Evolutionary conservation across 2,797 vertebrate species (phyloP).

Genomic region (Lacerta agilis): DNA sequence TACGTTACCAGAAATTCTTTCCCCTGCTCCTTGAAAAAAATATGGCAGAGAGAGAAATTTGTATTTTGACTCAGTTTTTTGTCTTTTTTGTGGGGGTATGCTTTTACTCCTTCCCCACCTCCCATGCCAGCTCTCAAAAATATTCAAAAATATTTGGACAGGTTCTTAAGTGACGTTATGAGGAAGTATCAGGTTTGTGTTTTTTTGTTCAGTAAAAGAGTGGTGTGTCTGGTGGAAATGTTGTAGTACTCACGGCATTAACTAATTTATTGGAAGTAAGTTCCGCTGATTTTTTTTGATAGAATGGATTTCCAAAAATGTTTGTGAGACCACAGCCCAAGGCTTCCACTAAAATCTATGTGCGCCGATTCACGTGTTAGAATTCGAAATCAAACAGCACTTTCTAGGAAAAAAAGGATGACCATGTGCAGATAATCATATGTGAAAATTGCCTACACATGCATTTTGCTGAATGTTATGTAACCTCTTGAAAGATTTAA

Average conservation of each 20-base stretch:
- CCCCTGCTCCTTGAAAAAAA: background rate
- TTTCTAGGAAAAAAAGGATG: background rate
- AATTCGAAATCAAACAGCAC: background rate
- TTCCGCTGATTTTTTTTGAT: background rate
- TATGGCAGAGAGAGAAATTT: background rate
- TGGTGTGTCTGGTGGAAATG: background rate
- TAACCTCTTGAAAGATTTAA: background rate
- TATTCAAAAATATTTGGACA: background rate
- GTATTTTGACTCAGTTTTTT: background rate
- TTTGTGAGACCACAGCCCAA: background rate
- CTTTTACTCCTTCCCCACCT: background rate
- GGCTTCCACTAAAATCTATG: background rate
- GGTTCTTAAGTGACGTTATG: background rate
- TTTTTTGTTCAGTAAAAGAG: background rate
- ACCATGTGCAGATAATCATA: background rate
- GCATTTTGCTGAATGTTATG: constrained; percentile 3
- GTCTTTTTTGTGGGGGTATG: background rate
- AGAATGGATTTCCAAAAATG: background rate
- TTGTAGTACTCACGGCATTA: background rate
- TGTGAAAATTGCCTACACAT: background rate
- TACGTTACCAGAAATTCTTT: background rate
- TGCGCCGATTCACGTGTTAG: background rate
- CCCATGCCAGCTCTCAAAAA: background rate
- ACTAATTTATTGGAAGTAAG: background rate
- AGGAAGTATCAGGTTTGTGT: background rate